A percentile compares a stretch with the other conserved stretches of the same genome.
These are phyloP conservation scores for Cyprinus carpio DNA, from an alignment of 2,113 vertebrate genomes.

Conservation along the genomic window DNA sequence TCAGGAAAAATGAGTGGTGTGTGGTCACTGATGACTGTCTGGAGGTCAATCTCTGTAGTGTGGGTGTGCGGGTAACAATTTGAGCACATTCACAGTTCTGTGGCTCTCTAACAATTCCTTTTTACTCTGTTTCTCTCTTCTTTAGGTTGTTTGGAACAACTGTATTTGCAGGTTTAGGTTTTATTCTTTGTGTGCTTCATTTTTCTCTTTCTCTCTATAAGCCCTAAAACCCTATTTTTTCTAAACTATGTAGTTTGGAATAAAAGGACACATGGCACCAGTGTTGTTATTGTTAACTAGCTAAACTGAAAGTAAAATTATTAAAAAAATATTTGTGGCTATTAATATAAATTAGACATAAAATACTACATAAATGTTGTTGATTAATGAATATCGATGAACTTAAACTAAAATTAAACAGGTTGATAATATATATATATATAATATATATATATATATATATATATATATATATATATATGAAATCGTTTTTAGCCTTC, in stretches of 20 bases:
- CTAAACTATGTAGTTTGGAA: too few relatives aligned
- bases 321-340: not conserved
- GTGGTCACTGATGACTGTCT: slow-evolving; percentile 31
- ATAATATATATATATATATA: too few relatives aligned
- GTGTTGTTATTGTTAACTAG: not conserved
- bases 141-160: not conserved
- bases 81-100: not conserved
- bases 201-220: too few relatives aligned
- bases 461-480: too few relatives aligned
- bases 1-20: slow-evolving; percentile 31
- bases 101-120: not conserved
- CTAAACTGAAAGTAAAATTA: not conserved
- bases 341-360: not conserved
- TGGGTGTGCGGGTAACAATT: not conserved
- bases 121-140: not conserved
- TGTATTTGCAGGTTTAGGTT: not conserved
- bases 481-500: not conserved
- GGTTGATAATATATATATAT: too few relatives aligned
- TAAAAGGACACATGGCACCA: not conserved
- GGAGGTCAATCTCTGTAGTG: not conserved
- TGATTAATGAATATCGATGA: not conserved
- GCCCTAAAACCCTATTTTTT: too few relatives aligned
- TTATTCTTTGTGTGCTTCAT: too few relatives aligned
- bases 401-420: not conserved
- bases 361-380: not conserved